Evolutionary conservation across 2,888 invertebrate genomes (phyloP).

Genomic region (Perithous albicinctus): DNA sequence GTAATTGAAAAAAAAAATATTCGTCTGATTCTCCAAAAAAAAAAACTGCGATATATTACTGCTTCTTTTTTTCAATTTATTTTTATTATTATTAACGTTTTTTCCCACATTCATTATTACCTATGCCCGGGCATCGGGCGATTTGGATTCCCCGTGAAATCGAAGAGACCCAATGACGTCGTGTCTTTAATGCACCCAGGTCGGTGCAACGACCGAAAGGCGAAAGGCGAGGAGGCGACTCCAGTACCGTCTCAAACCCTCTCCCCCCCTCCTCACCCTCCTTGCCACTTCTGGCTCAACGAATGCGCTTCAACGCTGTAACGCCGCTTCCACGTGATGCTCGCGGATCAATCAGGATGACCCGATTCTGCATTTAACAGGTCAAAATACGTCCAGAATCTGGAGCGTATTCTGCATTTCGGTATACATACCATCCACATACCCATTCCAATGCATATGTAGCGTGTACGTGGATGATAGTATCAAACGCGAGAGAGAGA

Average conservation of each 20-base stretch:
- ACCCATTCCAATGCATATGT: not conserved
- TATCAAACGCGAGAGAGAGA: not conserved
- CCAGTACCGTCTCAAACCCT: slow-evolving; percentile 26
- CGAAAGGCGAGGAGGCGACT: slow-evolving; percentile 48
- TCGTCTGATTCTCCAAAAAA: too few relatives aligned
- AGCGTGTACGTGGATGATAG: not conserved
- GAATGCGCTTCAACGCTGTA: not conserved
- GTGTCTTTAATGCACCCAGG: too few relatives aligned
- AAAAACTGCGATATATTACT: too few relatives aligned
- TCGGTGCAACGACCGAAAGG: slow-evolving; percentile 66
- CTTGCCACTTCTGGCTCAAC: not conserved
- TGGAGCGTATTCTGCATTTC: slow-evolving; percentile 33
- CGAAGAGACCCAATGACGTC: too few relatives aligned
- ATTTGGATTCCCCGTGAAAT: too few relatives aligned
- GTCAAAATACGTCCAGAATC: slow-evolving; percentile 49
- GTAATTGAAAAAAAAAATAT: too few relatives aligned
- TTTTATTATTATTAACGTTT: too few relatives aligned
- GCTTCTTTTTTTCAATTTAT: too few relatives aligned
- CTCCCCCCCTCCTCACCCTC: not conserved
- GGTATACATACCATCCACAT: not conserved
- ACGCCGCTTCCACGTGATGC: not conserved
- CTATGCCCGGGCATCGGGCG: too few relatives aligned
- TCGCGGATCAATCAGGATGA: slow-evolving; percentile 63
- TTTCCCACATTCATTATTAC: too few relatives aligned
- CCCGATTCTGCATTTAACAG: slow-evolving; percentile 55